Base-by-base conservation (phyloP, 2,888 invertebrate genomes). In the Siphlonurus alternatus region DNA sequence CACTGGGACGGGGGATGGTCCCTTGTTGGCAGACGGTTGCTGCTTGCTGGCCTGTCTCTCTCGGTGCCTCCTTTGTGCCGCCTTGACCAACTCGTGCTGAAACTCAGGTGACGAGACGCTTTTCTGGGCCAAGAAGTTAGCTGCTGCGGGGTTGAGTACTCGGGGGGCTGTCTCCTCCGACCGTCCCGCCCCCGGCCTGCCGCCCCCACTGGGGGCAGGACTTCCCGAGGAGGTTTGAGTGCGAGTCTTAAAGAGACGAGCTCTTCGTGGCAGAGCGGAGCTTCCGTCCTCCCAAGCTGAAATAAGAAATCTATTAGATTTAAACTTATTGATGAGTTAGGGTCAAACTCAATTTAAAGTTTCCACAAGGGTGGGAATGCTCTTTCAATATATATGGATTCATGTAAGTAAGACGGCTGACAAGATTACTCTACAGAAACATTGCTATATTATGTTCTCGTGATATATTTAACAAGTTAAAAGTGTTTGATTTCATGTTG, bases 231-330 rank as follows among this genome's bases (percentile, higher is more conserved):
- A 63, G 59, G 66, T 83, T 77, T 88, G 87, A 62, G 84, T 85
- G 72, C 85, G 82, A 61, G 87, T 88, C 77, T 85, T 87, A 74
- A 88, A 89, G 51, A 88, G 78, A 61, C 87, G 81, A 61, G 83
- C 77, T 72, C 83, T 82, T 67, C 82, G 77, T 2, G 73, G 72
- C 3, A 72, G 71, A 1, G 74, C 78, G 68, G 56, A 56, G 20
- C 56, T 20, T 20, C 19, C 22, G 5, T 56, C 56, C n/a, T 56
- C 56, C 56, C 56, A 56, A 10, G 19, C 56, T 56, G n/a, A 51
- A 51, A 51, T n/a, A n/a, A n/a, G n/a, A n/a, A n/a, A n/a, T n/a
- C n/a, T n/a, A n/a, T n/a, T n/a, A n/a, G n/a, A n/a, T n/a, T n/a
- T n/a, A n/a, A n/a, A n/a, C n/a, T n/a, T n/a, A n/a, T n/a, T n/a